Evolutionary conservation across 2,888 invertebrate species (phyloP).

Genomic region (Hypomecis atomaria): DNA sequence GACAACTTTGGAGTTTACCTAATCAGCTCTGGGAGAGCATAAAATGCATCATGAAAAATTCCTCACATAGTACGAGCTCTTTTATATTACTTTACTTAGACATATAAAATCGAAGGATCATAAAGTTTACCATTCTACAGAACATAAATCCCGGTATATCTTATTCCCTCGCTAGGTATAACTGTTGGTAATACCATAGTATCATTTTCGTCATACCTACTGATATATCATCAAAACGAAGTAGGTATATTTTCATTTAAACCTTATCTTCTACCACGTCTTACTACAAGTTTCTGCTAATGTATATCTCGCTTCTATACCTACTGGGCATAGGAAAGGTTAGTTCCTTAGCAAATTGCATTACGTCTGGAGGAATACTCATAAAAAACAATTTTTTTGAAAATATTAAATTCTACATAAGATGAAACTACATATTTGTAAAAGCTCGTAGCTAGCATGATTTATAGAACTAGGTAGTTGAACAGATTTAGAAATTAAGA

Average conservation of each 20-base stretch:
- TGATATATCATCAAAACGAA: constrained; percentile 45
- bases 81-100: not conserved
- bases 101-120: not conserved
- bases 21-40: too few relatives aligned
- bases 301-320: constrained; percentile 41
- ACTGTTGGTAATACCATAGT: constrained; percentile 56
- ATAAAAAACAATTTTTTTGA: not conserved
- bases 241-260: constrained; percentile 42
- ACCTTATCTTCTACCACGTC: constrained; percentile 30
- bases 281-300: constrained; percentile 67
- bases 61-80: not conserved
- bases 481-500: too few relatives aligned
- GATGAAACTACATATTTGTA: not conserved
- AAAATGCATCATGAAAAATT: not conserved
- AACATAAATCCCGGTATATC: constrained; percentile 45
- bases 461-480: too few relatives aligned
- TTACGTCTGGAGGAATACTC: not conserved
- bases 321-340: constrained; percentile 9
- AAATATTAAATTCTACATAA: not conserved
- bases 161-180: constrained; percentile 57
- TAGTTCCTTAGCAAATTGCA: not conserved
- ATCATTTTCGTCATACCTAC: constrained; percentile 29
- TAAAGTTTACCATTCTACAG: not conserved
- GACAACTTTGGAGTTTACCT: too few relatives aligned
- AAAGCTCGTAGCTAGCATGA: too few relatives aligned